These are phyloP conservation scores for Podabrus alpinus DNA, from an alignment of 2,888 invertebrate species.

Conservation along the genomic window DNA sequence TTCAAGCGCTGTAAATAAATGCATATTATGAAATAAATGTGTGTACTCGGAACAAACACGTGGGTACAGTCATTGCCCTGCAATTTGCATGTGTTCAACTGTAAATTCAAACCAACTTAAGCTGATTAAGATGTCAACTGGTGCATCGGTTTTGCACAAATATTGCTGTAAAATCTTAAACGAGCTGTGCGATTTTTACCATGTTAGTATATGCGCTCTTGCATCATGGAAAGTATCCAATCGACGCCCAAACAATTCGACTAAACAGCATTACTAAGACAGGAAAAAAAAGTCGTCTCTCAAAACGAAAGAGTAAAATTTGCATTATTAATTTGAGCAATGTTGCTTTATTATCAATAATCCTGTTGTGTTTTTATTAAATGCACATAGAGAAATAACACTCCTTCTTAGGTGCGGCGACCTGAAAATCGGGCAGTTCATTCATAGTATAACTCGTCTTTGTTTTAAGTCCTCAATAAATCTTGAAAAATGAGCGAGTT, in stretches of 20 bases:
- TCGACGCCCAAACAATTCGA: no score
- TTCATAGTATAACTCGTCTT: constrained; percentile 25
- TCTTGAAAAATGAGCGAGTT: constrained; percentile 16
- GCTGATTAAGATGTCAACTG: constrained; percentile 17
- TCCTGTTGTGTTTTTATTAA: constrained; percentile 7
- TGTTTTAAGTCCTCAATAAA: constrained; percentile 22
- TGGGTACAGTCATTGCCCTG: constrained; percentile 29
- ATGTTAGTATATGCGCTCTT: neutral
- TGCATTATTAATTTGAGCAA: neutral
- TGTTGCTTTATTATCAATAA: constrained; percentile 11
- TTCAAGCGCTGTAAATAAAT: constrained; percentile 8
- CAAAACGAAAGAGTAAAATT: neutral
- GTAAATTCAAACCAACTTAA: constrained; percentile 18
- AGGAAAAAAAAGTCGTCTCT: no score
- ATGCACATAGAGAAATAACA: constrained; percentile 19
- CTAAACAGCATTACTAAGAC: no score
- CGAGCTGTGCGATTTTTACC: neutral
- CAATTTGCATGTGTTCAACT: constrained; percentile 18
- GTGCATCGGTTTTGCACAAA: constrained; percentile 1
- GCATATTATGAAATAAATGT: constrained; percentile 20
- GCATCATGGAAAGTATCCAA: neutral
- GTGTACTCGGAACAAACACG: constrained; percentile 20
- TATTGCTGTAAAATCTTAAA: neutral
- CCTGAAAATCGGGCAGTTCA: constrained; percentile 32
- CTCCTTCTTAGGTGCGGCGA: constrained; percentile 33